Evolutionary conservation across 2,113 vertebrate species (phyloP).

Genomic region (Zingel zingel): DNA sequence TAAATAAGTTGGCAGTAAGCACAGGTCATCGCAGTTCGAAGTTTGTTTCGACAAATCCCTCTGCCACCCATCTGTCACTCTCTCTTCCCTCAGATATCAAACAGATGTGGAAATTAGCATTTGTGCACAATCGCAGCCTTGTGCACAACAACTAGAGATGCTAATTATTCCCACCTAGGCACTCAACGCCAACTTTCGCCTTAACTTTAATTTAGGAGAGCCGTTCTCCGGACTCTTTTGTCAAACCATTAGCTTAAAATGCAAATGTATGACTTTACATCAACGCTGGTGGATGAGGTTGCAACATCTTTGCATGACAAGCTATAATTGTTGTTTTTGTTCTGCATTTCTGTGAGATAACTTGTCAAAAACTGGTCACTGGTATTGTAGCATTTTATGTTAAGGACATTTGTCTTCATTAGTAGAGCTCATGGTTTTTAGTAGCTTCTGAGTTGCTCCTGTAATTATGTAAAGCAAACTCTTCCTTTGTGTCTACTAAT

Average conservation of each 20-base stretch:
- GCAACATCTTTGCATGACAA: background rate
- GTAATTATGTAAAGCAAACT: constrained; percentile 7
- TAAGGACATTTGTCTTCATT: background rate
- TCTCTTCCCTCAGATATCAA: constrained; percentile 44
- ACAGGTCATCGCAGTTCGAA: constrained; percentile 35
- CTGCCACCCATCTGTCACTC: constrained; percentile 59
- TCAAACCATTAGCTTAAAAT: background rate
- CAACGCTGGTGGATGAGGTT: constrained; percentile 3
- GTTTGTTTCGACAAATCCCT: constrained; percentile 50
- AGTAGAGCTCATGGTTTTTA: background rate
- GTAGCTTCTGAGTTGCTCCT: constrained; percentile 5
- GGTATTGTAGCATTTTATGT: background rate
- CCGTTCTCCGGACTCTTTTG: background rate
- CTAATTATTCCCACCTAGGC: constrained; percentile 61
- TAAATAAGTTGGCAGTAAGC: constrained; percentile 34
- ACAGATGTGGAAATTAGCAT: constrained; percentile 69
- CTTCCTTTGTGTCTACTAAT: too few species aligned
- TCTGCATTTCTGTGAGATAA: background rate
- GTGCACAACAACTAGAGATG: constrained; percentile 40
- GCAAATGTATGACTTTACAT: background rate
- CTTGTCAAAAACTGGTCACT: background rate
- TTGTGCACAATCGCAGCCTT: constrained; percentile 47
- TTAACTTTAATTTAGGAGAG: background rate
- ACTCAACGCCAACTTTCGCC: constrained; percentile 15
- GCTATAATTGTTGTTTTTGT: background rate